Conservation (phyloP, 1,140 invertebrate genomes). For the Leptinotarsa defecta region DNA sequence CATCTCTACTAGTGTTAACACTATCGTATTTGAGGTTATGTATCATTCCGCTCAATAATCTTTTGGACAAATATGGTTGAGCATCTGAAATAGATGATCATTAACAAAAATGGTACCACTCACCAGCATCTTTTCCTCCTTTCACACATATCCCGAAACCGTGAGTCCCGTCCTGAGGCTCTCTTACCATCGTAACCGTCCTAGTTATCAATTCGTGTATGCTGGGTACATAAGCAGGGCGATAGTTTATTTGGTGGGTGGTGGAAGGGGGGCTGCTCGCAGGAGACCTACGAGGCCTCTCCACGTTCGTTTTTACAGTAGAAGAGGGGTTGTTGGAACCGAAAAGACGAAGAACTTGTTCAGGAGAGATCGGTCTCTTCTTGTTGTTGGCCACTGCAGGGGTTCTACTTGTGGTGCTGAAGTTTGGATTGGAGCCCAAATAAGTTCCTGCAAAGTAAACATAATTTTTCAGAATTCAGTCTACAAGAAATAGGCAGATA, state of each 20-base stretch:
- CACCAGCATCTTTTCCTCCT: constrained; percentile 84
- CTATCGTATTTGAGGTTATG: too few species aligned
- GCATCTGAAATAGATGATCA: not conserved
- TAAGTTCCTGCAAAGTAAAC: constrained; percentile 60
- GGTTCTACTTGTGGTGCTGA: constrained; percentile 41
- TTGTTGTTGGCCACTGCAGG: constrained; percentile 60
- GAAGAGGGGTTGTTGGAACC: constrained; percentile 56
- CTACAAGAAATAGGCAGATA: too few species aligned
- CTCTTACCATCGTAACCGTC: constrained; percentile 81
- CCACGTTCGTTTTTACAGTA: constrained; percentile 47
- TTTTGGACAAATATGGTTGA: too few species aligned
- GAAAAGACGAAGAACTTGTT: constrained; percentile 74
- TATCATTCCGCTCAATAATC: too few species aligned
- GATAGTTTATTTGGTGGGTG: constrained; percentile 53
- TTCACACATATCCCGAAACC: constrained; percentile 89
- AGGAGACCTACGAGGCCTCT: constrained; percentile 64
- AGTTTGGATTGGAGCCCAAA: constrained; percentile 64
- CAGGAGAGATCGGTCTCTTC: constrained; percentile 75
- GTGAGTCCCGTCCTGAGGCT: constrained; percentile 73
- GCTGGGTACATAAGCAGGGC: constrained; percentile 45
- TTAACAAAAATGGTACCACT: not conserved
- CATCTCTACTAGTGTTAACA: too few species aligned
- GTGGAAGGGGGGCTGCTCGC: constrained; percentile 76
- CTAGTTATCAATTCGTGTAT: constrained; percentile 76
- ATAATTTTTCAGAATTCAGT: not conserved